Conservation (phyloP, 2,797 vertebrate genomes). For the Agapornis canus region DNA sequence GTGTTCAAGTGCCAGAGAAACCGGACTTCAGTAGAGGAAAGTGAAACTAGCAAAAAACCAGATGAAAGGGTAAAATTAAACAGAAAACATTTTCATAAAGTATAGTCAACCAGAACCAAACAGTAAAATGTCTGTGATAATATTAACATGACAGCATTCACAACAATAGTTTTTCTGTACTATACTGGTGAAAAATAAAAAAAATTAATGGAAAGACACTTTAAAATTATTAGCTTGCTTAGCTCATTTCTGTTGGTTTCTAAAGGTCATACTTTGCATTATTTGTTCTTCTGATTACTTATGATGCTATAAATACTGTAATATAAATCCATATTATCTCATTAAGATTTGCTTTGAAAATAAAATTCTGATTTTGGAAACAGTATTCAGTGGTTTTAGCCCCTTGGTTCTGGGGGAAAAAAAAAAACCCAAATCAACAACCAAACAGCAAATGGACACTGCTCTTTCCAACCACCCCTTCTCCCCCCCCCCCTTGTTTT, state of each 20-base stretch:
- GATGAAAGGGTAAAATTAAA: not conserved
- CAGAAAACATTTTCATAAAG: not conserved
- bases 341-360: not conserved
- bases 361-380: not conserved
- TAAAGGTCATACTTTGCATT: not conserved
- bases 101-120: not conserved
- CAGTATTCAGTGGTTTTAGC: not conserved
- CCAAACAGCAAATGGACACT: not conserved
- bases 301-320: not conserved
- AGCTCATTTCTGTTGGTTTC: not conserved
- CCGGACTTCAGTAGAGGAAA: not conserved
- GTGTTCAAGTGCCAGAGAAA: not conserved
- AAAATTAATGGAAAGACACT: not conserved
- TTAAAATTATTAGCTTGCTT: not conserved
- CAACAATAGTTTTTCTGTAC: not conserved
- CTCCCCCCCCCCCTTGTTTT: not conserved
- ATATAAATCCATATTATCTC: not conserved
- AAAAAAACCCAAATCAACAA: not conserved
- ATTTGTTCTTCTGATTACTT: not conserved
- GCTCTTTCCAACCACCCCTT: too few relatives aligned
- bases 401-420: not conserved
- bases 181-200: not conserved
- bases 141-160: rapidly evolving
- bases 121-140: not conserved
- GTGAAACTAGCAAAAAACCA: not conserved